Conservation (phyloP, 2,888 invertebrate genomes). For the Trichopria drosophilae region DNA sequence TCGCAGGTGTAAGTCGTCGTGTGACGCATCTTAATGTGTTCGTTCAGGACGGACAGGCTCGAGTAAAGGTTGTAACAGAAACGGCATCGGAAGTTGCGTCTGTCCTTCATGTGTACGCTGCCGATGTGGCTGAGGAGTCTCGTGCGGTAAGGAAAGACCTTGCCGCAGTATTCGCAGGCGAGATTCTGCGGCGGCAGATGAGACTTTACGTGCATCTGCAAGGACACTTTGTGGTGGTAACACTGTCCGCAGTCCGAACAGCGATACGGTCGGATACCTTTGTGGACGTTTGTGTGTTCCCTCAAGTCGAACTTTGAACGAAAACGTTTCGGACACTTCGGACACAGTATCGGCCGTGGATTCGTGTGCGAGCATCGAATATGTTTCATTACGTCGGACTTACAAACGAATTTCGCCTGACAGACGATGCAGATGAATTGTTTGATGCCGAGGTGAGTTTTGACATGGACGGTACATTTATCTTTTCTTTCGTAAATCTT, state of each 20-base stretch:
- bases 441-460: constrained; percentile 55
- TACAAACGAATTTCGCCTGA: constrained; percentile 55
- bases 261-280: constrained; percentile 54
- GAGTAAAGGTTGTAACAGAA: constrained; percentile 57
- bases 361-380: constrained; percentile 57
- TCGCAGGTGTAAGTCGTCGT: constrained; percentile 55
- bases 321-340: constrained; percentile 56
- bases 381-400: constrained; percentile 57
- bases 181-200: constrained; percentile 56
- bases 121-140: constrained; percentile 54
- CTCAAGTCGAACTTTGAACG: constrained; percentile 56
- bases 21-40: constrained; percentile 54
- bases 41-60: constrained; percentile 53
- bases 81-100: constrained; percentile 54
- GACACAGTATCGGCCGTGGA: constrained; percentile 55
- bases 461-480: constrained; percentile 56
- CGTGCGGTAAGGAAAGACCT: constrained; percentile 56
- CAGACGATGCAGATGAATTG: constrained; percentile 55
- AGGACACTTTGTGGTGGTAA: constrained; percentile 56
- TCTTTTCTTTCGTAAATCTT: constrained; percentile 55
- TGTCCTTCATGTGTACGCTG: constrained; percentile 55
- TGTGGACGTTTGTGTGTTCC: constrained; percentile 56
- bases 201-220: constrained; percentile 57
- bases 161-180: constrained; percentile 56
- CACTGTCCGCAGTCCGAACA: constrained; percentile 54